Evolutionary conservation across 2,797 vertebrate genomes (phyloP).

Genomic region (Sternarchorhynchus goeldii): DNA sequence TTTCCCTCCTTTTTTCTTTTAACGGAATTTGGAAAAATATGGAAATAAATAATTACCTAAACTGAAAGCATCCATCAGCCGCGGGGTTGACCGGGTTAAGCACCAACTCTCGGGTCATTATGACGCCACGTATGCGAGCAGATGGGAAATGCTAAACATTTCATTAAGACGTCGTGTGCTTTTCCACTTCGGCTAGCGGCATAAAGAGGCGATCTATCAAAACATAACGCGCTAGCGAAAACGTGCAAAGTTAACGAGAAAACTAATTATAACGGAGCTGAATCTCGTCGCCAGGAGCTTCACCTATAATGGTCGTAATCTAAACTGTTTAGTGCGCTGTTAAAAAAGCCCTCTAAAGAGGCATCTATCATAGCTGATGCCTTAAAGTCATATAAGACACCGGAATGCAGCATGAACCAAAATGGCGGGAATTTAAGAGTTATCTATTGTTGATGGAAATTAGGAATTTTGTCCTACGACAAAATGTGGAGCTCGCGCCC

Average conservation of each 20-base stretch:
- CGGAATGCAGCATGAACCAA: conserved; percentile 30
- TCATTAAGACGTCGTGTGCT: conserved; percentile 67
- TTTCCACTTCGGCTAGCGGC: conserved; percentile 63
- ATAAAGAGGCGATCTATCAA: conserved; percentile 73
- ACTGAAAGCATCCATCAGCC: conserved; percentile 61
- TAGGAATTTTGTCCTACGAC: conserved; percentile 26
- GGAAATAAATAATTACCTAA: conserved; percentile 63
- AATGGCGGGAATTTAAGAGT: conserved; percentile 38
- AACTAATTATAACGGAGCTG: conserved; percentile 71
- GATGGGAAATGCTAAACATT: conserved; percentile 72
- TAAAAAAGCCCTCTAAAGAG: conserved; percentile 64
- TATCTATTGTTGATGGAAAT: conserved; percentile 29
- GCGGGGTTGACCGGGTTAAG: conserved; percentile 61
- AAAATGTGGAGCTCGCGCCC: conserved; percentile 1
- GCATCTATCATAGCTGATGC: conserved; percentile 69
- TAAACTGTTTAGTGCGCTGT: conserved; percentile 71
- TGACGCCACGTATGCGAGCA: conserved; percentile 66
- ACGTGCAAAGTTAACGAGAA: conserved; percentile 67
- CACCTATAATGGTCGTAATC: conserved; percentile 77
- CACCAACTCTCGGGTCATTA: conserved; percentile 66
- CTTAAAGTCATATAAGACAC: conserved; percentile 55
- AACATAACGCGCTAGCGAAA: conserved; percentile 58
- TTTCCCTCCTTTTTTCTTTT: conserved; percentile 21
- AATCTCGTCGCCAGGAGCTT: conserved; percentile 74
- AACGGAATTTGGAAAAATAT: conserved; percentile 10